Percentiles rank a stretch among this genome's conserved stretches.
These are phyloP conservation scores for Actenoides hombroni DNA, from an alignment of 2,113 vertebrate species.

Conservation along the genomic window DNA sequence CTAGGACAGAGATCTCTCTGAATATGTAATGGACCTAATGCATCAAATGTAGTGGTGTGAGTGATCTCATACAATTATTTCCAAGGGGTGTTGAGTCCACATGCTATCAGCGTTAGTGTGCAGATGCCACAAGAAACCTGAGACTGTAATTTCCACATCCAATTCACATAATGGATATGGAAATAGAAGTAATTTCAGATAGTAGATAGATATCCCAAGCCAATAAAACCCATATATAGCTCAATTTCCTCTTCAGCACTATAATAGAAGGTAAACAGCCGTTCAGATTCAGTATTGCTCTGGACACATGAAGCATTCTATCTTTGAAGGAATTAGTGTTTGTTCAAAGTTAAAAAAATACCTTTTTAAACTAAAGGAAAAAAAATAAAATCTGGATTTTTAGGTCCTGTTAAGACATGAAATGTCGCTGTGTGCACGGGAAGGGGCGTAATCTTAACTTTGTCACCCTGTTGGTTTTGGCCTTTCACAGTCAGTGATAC, in stretches of 20 bases:
- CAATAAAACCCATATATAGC: conserved; percentile 49
- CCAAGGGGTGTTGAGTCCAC: conserved; percentile 37
- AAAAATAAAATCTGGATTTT: not conserved
- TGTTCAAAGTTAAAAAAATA: not conserved
- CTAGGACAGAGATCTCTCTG: conserved; percentile 24
- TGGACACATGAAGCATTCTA: not conserved
- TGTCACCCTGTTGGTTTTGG: not conserved
- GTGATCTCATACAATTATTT: conserved; percentile 58
- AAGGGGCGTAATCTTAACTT: not conserved
- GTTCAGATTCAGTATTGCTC: not conserved
- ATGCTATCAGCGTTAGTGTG: conserved; percentile 22
- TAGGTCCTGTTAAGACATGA: not conserved
- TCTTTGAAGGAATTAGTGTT: not conserved
- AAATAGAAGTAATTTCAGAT: conserved; percentile 61
- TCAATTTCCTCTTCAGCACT: conserved; percentile 47
- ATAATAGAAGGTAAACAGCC: conserved; percentile 49
- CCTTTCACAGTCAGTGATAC: not conserved
- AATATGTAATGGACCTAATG: conserved; percentile 53
- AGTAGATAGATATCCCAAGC: conserved; percentile 50
- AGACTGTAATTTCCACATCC: conserved; percentile 50
- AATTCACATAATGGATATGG: conserved; percentile 51
- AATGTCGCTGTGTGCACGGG: not conserved
- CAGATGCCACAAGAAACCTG: conserved; percentile 40
- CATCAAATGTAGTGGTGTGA: conserved; percentile 40
- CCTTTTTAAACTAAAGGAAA: not conserved